phyloP scores from a whole-genome alignment of 1,140 invertebrate species.

The Archivesica marissinica region DNA sequence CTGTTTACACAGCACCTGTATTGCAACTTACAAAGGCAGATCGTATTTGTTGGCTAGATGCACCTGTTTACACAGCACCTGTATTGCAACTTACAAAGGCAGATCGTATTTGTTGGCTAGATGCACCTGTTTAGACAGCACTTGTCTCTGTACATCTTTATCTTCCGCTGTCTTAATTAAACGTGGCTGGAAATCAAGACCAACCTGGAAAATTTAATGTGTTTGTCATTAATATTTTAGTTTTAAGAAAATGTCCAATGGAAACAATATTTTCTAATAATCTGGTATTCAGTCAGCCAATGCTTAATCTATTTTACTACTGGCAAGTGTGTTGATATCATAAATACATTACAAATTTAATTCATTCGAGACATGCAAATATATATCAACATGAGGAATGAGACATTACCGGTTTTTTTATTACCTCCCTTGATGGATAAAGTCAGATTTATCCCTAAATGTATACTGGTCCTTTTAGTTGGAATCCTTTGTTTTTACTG shows the following conservation, averaged over 20 bases:
- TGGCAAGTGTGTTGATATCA: too few relatives aligned
- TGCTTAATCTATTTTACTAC: too few relatives aligned
- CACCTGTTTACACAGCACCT: conserved; percentile 77
- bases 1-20: conserved; percentile 75
- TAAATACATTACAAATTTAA: too few relatives aligned
- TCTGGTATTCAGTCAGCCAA: too few relatives aligned
- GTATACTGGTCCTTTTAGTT: too few relatives aligned
- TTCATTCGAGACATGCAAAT: too few relatives aligned
- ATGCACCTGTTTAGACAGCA: conserved; percentile 75
- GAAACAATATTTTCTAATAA: too few relatives aligned
- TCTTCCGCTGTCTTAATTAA: conserved; percentile 72
- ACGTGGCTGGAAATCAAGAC: conserved; percentile 79
- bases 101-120: conserved; percentile 71
- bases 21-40: conserved; percentile 65
- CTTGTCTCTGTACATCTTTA: conserved; percentile 75
- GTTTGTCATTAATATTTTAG: conserved; percentile 7
- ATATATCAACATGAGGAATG: too few relatives aligned
- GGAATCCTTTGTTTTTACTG: too few relatives aligned
- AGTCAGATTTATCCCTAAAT: too few relatives aligned
- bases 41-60: conserved; percentile 69
- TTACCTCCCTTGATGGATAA: too few relatives aligned
- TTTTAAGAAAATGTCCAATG: not conserved
- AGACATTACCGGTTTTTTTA: too few relatives aligned
- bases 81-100: conserved; percentile 62
- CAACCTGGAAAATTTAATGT: conserved; percentile 71